Evolutionary conservation across 2,888 invertebrate species (phyloP).

Genomic region (Nipponacmea schrenckii): DNA sequence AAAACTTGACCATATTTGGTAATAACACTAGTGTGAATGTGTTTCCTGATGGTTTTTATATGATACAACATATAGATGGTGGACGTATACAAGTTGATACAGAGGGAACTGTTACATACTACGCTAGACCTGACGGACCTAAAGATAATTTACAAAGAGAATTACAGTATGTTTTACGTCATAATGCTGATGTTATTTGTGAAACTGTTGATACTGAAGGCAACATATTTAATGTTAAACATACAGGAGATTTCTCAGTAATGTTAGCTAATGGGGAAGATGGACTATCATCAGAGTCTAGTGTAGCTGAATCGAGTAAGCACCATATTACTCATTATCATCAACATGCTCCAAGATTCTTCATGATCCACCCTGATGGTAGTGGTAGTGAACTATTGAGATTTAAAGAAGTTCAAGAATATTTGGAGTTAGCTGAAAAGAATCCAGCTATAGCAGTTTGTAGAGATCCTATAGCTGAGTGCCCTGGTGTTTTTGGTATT

Average conservation of each 20-base stretch:
- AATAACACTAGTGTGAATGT: conserved; percentile 61
- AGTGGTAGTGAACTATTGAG: conserved; percentile 64
- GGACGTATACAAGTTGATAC: conserved; percentile 56
- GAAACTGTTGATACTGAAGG: conserved; percentile 64
- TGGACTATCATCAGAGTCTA: conserved; percentile 40
- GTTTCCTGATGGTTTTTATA: conserved; percentile 62
- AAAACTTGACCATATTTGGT: conserved; percentile 65
- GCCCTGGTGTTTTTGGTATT: conserved; percentile 63
- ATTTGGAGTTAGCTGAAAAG: conserved; percentile 59
- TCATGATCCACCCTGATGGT: conserved; percentile 63
- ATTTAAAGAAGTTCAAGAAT: conserved; percentile 63
- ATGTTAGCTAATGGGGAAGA: conserved; percentile 45
- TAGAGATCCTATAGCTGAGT: conserved; percentile 62
- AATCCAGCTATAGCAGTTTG: conserved; percentile 63
- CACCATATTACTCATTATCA: conserved; percentile 40
- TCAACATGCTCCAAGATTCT: conserved; percentile 65
- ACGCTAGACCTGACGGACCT: conserved; percentile 51
- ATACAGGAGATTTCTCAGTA: conserved; percentile 60
- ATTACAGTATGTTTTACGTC: conserved; percentile 58
- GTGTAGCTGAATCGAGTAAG: conserved; percentile 34
- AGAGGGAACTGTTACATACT: conserved; percentile 52
- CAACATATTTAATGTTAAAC: conserved; percentile 61
- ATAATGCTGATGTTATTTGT: conserved; percentile 59
- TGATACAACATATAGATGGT: conserved; percentile 58
- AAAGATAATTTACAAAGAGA: conserved; percentile 49